These are phyloP conservation scores for Monomorium pharaonis DNA, from an alignment of 1,140 invertebrate species.

Conservation along the genomic window DNA sequence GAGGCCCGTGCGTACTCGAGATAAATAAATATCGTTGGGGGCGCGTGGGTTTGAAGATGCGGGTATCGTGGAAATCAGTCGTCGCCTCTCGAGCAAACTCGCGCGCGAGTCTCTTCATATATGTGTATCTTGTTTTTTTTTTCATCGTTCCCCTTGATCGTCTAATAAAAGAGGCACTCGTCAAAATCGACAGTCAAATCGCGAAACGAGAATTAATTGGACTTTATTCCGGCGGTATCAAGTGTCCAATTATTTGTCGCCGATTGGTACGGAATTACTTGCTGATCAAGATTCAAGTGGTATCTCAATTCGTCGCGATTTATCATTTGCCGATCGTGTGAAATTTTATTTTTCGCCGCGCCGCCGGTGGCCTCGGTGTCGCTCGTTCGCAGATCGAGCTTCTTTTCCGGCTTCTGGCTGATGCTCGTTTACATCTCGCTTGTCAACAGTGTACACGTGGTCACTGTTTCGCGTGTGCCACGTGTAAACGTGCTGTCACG, in stretches of 20 bases:
- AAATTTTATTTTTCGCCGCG: not conserved
- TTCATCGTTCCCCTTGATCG: not conserved
- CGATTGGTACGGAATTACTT: not conserved
- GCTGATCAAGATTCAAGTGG: not conserved
- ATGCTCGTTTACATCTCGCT: slow-evolving; percentile 59
- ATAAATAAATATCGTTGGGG: slow-evolving; percentile 72
- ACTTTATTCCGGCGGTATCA: not conserved
- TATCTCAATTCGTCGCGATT: not conserved
- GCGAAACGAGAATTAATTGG: not conserved
- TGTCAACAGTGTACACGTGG: slow-evolving; percentile 64
- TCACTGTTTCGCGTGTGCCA: slow-evolving; percentile 68
- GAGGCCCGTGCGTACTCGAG: slow-evolving; percentile 66
- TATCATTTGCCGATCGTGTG: not conserved
- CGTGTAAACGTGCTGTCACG: slow-evolving; percentile 62
- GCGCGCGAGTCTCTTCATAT: slow-evolving; percentile 53
- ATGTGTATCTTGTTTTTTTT: not conserved
- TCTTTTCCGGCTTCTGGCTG: slow-evolving; percentile 59
- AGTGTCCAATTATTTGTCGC: not conserved
- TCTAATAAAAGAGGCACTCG: slow-evolving; percentile 35
- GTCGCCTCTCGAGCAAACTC: slow-evolving; percentile 66
- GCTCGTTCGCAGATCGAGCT: slow-evolving; percentile 23
- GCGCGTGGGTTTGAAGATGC: slow-evolving; percentile 58
- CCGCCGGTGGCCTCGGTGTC: slow-evolving; percentile 36
- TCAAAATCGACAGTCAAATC: slow-evolving; percentile 21
- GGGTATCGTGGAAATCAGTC: slow-evolving; percentile 66